Base-by-base conservation (phyloP, 1,140 invertebrate genomes). In the Drosophila pectinifera region DNA sequence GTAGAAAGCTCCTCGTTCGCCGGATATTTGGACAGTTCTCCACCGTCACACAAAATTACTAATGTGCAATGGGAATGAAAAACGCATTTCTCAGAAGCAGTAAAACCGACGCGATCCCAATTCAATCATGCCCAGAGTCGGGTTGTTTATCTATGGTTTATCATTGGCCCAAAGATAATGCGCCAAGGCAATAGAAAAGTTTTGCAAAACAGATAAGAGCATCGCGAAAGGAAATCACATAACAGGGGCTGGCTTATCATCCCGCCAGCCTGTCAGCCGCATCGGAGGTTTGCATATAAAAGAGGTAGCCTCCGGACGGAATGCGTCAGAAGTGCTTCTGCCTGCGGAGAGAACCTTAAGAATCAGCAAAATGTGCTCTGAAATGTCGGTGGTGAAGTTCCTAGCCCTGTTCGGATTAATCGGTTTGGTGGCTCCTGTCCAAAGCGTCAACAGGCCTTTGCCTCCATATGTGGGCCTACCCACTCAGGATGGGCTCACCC, bases 401-500 rank as follows among this genome's bases (percentile, higher is more conserved):
- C n/a, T 88, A 11, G 26, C 59, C 6, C 3, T 64, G 4, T 55
- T 85, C 7, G 14, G 54, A 13, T 10, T 72, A 20, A 56, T 57
- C 46, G 36, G 20, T 39, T 26, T 89, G 58, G 20, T 34, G 13
- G 16, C 39, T 5, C 39, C 42, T n/a, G 59, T 56, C n/a, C 34
- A 84, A 22, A 67, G 46, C 4, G 36, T 89, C 41, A 43, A 67
- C 10, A 22, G 68, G 1, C 85, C 77, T 1, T 26, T 88, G 53
- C 86, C 85, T 0, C 85, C 85, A 0, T 67, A 85, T 42, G 67
- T 85, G 67, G 84, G 78, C 8, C 28, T 85, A 22, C 85, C 85
- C 41, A 81, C 81, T 0, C 74, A 86, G 54, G 86, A 91, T 38
- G 77, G 80, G 4, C 74, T 91, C 34, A 83, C 90, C 3, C 80